phyloP scores from a whole-genome alignment of 2,888 invertebrate species.

The Machimus rusticus region DNA sequence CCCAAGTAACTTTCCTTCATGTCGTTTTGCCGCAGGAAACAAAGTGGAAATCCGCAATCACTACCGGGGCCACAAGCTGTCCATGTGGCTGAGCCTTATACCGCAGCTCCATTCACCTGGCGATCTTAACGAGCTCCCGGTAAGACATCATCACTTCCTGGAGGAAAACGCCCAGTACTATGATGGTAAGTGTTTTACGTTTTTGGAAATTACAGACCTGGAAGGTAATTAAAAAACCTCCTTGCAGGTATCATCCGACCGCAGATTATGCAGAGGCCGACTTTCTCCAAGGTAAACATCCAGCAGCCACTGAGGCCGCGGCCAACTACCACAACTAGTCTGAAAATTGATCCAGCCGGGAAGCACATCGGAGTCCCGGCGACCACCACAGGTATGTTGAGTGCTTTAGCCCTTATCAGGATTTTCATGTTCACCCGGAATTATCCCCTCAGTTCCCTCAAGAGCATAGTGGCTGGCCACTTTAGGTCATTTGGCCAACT shows the following conservation, averaged over 20 bases:
- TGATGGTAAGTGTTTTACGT: conserved; percentile 68
- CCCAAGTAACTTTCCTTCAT: background rate
- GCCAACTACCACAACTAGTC: conserved; percentile 54
- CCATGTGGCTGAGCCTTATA: conserved; percentile 89
- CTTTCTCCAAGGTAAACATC: conserved; percentile 68
- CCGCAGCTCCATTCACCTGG: conserved; percentile 90
- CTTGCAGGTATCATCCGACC: conserved; percentile 76
- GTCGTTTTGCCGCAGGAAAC: conserved; percentile 64
- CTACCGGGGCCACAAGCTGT: conserved; percentile 93
- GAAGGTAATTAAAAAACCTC: background rate
- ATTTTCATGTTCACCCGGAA: background rate
- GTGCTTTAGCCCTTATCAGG: conserved; percentile 30
- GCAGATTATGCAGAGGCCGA: conserved; percentile 74
- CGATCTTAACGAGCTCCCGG: conserved; percentile 77
- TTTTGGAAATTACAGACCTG: background rate
- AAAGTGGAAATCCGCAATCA: conserved; percentile 85
- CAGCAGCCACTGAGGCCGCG: conserved; percentile 45
- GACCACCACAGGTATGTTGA: conserved; percentile 57
- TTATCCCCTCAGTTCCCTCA: background rate
- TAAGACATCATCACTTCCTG: conserved; percentile 87
- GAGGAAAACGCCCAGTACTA: conserved; percentile 82
- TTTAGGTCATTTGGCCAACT: background rate
- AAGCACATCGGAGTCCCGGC: conserved; percentile 62
- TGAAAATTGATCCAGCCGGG: conserved; percentile 59
- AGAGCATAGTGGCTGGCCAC: background rate